phyloP scores from a whole-genome alignment of 2,888 invertebrate species.

The Caenorhabditis plicata region DNA sequence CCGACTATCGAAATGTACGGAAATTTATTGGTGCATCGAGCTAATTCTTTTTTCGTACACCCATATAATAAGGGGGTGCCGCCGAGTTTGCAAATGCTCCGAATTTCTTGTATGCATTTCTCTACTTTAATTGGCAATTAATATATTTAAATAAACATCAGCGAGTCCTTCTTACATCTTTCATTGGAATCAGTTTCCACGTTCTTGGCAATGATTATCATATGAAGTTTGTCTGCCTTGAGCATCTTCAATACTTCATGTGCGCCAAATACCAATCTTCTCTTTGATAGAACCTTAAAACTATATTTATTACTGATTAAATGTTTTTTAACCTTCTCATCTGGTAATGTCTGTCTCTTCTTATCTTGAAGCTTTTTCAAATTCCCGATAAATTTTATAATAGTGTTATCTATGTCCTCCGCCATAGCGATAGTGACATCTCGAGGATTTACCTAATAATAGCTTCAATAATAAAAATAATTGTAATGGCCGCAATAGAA shows the following conservation, averaged over 20 bases:
- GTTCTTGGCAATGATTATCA: conserved; percentile 33
- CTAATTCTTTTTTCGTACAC: conserved; percentile 26
- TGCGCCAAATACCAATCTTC: conserved; percentile 30
- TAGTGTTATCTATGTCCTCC: conserved; percentile 5
- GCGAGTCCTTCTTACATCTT: too few species aligned
- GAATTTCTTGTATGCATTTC: conserved; percentile 11
- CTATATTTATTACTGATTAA: neutral
- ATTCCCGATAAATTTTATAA: conserved; percentile 7
- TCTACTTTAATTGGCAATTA: conserved; percentile 18
- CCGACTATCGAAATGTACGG: conserved; percentile 36
- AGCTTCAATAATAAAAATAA: too few species aligned
- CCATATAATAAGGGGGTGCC: conserved; percentile 13
- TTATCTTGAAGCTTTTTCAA: conserved; percentile 16
- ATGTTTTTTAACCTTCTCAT: conserved; percentile 12
- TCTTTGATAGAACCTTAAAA: conserved; percentile 16
- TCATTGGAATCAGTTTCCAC: too few species aligned
- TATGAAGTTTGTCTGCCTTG: conserved; percentile 9
- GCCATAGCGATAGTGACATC: too few species aligned
- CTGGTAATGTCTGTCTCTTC: neutral
- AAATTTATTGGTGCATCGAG: conserved; percentile 27
- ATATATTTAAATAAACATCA: neutral
- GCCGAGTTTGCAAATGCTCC: conserved; percentile 2
- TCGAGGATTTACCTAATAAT: too few species aligned
- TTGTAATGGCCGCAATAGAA: too few species aligned
- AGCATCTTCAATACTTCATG: conserved; percentile 34